Base-by-base conservation (phyloP, 2,888 invertebrate genomes). In the Dryobota labecula region DNA sequence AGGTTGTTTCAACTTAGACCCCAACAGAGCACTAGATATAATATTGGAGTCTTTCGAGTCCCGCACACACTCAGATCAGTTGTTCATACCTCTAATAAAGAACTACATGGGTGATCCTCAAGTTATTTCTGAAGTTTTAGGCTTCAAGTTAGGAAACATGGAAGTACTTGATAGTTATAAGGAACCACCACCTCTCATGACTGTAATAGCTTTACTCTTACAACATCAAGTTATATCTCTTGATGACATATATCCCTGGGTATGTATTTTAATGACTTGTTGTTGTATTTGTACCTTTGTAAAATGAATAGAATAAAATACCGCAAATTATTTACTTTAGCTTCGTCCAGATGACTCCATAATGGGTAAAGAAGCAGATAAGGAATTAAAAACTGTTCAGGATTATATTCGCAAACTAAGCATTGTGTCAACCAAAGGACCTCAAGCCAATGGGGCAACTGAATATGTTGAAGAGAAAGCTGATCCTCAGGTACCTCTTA, bases 1-100 rank as follows among this genome's bases (percentile, higher is more conserved):
- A 98, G 99, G 99, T 89, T 99, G 99, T 93, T 99, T 99, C 92
- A 99, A 99, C 96, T 97, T 99, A 91, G 99, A 99, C 95, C 99
- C 99, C 7, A 99, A 99, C 93, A 97, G 99, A 89, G 99, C 99
- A 20, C 95, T 99, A 82, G 99, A 99, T 91, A 97, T 99, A 78
- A 98, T 99, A 85, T 96, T 99, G 86, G 99, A 99, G 94, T 98
- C 99, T 41, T 99, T 99, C 96, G 99, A 99, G 92, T 97, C 98
- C 83, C 97, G 98, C 69, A 97, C 98, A 0, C 97, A 98, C 85
- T 96, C 98, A 91, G 97, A 97, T 86, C 96, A 97, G 65, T 96
- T 99, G 86, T 99, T 99, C 93, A 98, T 99, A 90, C 98, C 98
- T 0, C 96, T 99, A 65, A 94, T 96, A 70, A 97, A 97, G 85